Base-by-base conservation (phyloP, 2,113 vertebrate species). In the Equus przewalskii region DNA sequence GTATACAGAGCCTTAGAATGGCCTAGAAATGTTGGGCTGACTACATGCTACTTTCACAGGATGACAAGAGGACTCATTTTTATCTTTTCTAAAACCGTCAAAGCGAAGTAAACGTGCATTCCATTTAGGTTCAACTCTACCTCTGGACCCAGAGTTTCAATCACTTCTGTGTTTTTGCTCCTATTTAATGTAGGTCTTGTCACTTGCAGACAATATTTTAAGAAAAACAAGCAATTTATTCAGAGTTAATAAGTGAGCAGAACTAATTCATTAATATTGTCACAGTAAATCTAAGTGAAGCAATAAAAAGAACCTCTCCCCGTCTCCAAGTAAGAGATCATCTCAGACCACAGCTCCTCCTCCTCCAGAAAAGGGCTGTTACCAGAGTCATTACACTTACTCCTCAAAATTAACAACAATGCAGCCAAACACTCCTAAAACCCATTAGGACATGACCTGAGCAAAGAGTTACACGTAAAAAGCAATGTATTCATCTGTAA, bases 231-330 rank as follows among this genome's bases (percentile, higher is more conserved):
- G 64, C 15, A 30, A 94, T 33, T 86, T 73, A 56, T 44, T 79
- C 41, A 49, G 49, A 89, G 19, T 69, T 62, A 93, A 72, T 64
- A 73, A 85, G 51, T 33, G 36, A 86, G 15, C n/a, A 83, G 36
- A 91, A 88, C 54, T 83, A 90, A 88, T 75, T 88, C 33, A 93
- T 67, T 64, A 87, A 33, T 65, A 79, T 84, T 85, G 90, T 36
- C 82, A 82, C 89, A 84, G 86, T 85, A 72, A 67, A 56, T 46
- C 12, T 76, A 88, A 67, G 46, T 72, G 46, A 84, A 46, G 33
- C 67, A 51, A 65, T 21, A 26, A 76, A 91, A 60, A 86, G 49
- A 62, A 56, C 33, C 21, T 89, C 56, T 18, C 21, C 26, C 54
- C 33, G 46, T 41, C 64, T 2, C n/a, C 82, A 49, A 33, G 36